Percentiles rank a stretch among this genome's conserved stretches.
Conservation (phyloP, 2,888 invertebrate species). For the Cabera pusaria region DNA sequence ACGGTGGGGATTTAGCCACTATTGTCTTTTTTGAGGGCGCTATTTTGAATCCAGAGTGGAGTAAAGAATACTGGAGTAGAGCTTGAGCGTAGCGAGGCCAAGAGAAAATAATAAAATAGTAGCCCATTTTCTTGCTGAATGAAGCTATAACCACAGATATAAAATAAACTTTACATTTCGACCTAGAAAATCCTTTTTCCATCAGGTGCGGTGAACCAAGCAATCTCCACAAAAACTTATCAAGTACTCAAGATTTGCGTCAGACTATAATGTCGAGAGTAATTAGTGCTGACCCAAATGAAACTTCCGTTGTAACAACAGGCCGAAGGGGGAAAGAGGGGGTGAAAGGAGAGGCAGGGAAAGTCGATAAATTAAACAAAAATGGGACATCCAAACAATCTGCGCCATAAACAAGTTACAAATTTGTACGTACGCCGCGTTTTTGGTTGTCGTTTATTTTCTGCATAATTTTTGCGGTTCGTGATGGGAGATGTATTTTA, state of each 20-base stretch:
- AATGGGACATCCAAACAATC: constrained; percentile 52
- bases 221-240: constrained; percentile 17
- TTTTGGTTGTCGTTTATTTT: constrained; percentile 24
- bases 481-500: too few relatives aligned
- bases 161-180: too few relatives aligned
- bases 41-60: too few relatives aligned
- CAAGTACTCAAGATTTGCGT: constrained; percentile 16
- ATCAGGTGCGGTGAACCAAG: neutral
- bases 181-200: neutral
- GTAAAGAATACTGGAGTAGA: too few relatives aligned
- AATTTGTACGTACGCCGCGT: constrained; percentile 41
- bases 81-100: too few relatives aligned
- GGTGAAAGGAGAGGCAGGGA: constrained; percentile 19
- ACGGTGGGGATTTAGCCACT: too few relatives aligned
- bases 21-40: too few relatives aligned
- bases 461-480: constrained; percentile 21
- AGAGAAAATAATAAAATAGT: too few relatives aligned
- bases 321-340: constrained; percentile 11
- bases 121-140: too few relatives aligned
- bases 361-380: constrained; percentile 51
- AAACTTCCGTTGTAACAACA: constrained; percentile 28
- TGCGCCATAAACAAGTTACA: constrained; percentile 46
- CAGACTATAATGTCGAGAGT: constrained; percentile 23
- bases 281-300: constrained; percentile 43
- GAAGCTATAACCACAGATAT: too few relatives aligned